phyloP scores from a whole-genome alignment of 35 echinoderm and acorn worm genomes.

The Lytechinus variegatus region DNA sequence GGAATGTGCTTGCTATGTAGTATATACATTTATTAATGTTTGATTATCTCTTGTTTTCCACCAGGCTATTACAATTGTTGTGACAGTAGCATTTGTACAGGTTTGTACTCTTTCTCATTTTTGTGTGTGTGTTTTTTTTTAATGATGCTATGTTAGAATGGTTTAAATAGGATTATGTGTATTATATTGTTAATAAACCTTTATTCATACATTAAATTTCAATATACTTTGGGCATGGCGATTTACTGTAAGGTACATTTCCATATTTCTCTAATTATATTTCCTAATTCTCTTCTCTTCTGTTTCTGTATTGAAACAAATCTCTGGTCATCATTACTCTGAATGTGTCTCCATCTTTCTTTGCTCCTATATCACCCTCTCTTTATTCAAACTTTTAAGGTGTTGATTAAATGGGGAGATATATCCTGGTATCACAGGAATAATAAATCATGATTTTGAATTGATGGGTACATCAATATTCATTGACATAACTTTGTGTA shows the following conservation, averaged over 20 bases:
- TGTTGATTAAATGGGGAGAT: no score
- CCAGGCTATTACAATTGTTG: constrained; percentile 91
- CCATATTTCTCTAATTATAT: background rate
- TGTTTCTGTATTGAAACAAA: background rate
- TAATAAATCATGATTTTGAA: no score
- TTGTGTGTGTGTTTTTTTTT: background rate
- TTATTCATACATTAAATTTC: no score
- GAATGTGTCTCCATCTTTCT: background rate
- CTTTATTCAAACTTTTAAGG: background rate
- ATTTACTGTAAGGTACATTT: background rate
- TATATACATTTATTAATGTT: background rate
- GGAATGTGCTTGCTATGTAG: background rate
- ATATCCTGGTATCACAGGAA: no score
- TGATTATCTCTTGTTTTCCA: background rate
- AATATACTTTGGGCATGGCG: no score
- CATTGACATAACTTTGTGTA: no score
- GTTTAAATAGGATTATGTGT: background rate
- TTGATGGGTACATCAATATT: no score
- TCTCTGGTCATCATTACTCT: background rate
- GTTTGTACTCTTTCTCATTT: constrained; percentile 40
- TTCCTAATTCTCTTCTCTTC: background rate
- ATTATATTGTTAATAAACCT: no score
- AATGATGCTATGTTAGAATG: background rate
- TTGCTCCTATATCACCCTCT: background rate
- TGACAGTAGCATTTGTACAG: constrained; percentile 98